Evolutionary conservation across 1,140 invertebrate species (phyloP).

Genomic region (Listronotus bonariensis): DNA sequence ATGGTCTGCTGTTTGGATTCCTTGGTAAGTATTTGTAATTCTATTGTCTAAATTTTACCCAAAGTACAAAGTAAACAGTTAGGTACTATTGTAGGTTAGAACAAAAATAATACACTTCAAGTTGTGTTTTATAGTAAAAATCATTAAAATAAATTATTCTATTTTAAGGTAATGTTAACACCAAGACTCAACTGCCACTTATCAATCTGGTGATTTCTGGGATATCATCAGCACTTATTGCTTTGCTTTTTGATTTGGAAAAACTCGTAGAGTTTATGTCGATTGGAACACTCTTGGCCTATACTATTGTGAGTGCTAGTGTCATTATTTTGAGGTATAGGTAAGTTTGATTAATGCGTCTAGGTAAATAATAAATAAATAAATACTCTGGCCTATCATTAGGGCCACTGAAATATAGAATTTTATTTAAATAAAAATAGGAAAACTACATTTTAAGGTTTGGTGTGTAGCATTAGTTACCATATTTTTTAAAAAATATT

Average conservation of each 20-base stretch:
- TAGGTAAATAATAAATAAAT: no score
- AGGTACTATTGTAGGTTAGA: no score
- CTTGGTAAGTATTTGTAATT: constrained; percentile 53
- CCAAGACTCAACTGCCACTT: constrained; percentile 81
- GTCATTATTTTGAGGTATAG: constrained; percentile 83
- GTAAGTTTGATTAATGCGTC: constrained; percentile 4
- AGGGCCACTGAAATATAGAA: no score
- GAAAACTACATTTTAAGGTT: no score
- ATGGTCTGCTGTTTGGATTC: constrained; percentile 83
- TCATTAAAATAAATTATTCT: background rate
- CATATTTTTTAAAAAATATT: no score
- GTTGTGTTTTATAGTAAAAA: background rate
- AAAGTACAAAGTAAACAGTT: no score
- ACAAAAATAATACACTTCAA: constrained; percentile 1
- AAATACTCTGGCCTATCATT: no score
- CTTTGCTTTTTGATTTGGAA: constrained; percentile 85
- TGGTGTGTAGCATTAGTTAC: no score
- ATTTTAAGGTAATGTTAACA: constrained; percentile 66
- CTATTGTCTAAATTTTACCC: no score
- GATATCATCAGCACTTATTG: constrained; percentile 75
- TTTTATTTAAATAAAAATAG: no score
- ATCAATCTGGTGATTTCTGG: constrained; percentile 81
- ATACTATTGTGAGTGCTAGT: constrained; percentile 87
- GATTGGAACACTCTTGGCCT: constrained; percentile 88
- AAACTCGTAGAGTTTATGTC: constrained; percentile 94